These are phyloP conservation scores for Oreortyx pictus DNA, from an alignment of 2,797 vertebrate genomes.

Conservation along the genomic window DNA sequence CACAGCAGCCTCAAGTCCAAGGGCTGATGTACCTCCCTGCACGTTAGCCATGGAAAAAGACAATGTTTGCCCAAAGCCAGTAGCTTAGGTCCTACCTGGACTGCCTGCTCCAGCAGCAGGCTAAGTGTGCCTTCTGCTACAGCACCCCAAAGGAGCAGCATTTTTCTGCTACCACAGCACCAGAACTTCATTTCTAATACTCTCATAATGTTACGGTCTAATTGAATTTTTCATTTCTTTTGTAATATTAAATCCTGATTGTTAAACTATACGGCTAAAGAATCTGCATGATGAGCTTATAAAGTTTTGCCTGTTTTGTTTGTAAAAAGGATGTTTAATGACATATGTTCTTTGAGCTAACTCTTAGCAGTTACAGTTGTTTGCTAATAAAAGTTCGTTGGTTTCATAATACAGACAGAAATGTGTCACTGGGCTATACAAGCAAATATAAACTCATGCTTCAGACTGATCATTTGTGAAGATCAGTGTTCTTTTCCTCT, in stretches of 20 bases:
- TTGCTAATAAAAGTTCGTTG: constrained; percentile 44
- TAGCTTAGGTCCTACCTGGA: background rate
- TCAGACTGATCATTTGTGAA: background rate
- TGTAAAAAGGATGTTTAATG: constrained; percentile 1
- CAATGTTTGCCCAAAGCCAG: background rate
- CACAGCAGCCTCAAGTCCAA: fast-evolving
- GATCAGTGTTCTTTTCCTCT: background rate
- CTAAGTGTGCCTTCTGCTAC: background rate
- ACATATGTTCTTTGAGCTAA: constrained; percentile 34
- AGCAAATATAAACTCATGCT: background rate
- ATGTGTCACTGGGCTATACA: background rate
- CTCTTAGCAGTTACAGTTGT: constrained; percentile 17
- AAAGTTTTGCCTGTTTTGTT: constrained; percentile 42
- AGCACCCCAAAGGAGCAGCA: background rate
- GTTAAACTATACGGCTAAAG: background rate
- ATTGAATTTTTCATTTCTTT: constrained; percentile 60
- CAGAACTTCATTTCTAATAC: constrained; percentile 15
- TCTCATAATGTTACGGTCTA: background rate
- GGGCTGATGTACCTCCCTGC: background rate
- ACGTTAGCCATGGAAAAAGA: background rate
- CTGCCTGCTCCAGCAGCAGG: background rate
- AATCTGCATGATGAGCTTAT: constrained; percentile 36
- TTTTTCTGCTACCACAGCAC: background rate
- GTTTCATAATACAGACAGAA: constrained; percentile 36
- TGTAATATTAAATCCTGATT: constrained; percentile 11